Evolutionary conservation across 2,888 invertebrate species (phyloP).

Genomic region (Atrina japonica): DNA sequence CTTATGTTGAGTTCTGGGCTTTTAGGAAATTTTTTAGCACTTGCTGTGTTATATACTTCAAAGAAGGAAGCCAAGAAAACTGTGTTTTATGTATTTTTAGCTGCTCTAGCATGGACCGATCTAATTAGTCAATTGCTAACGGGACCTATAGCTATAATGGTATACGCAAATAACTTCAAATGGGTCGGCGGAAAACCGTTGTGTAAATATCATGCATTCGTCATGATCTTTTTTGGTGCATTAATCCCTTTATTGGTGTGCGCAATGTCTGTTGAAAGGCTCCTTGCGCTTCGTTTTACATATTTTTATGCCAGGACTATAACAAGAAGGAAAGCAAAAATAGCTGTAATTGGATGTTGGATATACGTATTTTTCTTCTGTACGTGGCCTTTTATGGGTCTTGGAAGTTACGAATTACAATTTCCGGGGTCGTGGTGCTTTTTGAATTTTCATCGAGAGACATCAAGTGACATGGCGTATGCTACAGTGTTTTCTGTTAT

Average conservation of each 20-base stretch:
- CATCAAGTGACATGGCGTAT: slow-evolving; percentile 63
- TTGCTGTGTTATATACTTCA: slow-evolving; percentile 75
- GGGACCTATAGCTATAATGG: slow-evolving; percentile 71
- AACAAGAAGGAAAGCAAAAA: slow-evolving; percentile 67
- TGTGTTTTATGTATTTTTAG: slow-evolving; percentile 77
- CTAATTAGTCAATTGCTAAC: slow-evolving; percentile 78
- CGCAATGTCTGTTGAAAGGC: slow-evolving; percentile 79
- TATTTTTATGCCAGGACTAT: slow-evolving; percentile 75
- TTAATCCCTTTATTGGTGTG: slow-evolving; percentile 79
- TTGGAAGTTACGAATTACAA: slow-evolving; percentile 77
- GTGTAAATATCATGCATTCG: slow-evolving; percentile 79
- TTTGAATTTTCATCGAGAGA: slow-evolving; percentile 75
- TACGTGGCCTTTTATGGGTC: slow-evolving; percentile 75
- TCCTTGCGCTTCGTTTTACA: slow-evolving; percentile 75
- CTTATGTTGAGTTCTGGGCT: slow-evolving; percentile 69
- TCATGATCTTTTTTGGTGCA: slow-evolving; percentile 78
- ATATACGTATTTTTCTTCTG: slow-evolving; percentile 70
- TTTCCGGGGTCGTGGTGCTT: slow-evolving; percentile 80
- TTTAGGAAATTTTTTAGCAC: slow-evolving; percentile 78
- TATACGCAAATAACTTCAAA: slow-evolving; percentile 73
- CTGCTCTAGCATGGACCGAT: slow-evolving; percentile 78
- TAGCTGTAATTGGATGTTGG: slow-evolving; percentile 64
- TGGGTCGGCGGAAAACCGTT: slow-evolving; percentile 76
- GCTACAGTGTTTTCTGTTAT: slow-evolving; percentile 72
- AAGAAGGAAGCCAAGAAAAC: slow-evolving; percentile 72